Base-by-base conservation (phyloP, 2,888 invertebrate species). In the Zhuqinia jingwanae region DNA sequence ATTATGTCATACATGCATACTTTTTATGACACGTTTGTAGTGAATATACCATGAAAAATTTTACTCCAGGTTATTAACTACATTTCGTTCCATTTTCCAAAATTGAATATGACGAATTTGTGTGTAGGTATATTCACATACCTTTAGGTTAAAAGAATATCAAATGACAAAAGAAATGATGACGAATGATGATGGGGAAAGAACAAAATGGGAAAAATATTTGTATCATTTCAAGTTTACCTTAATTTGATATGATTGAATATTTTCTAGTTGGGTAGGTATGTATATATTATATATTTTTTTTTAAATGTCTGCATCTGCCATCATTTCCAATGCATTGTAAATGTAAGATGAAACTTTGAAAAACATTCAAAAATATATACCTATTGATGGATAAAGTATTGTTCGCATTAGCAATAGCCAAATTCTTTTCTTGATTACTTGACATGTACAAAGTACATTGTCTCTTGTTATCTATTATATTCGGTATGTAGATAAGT, bases 381-480 rank as follows among this genome's bases (percentile, higher is more conserved):
- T 50, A 15, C 15, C 8, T 50, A 20, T 25, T 25, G 25, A 47
- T 2, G 13, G 22, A 65, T 36, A 42, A 13, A 65, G n/a, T 20
- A 6, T n/a, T n/a, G n/a, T n/a, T n/a, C n/a, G 36, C 10, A 36
- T 42, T 15, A 6, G 30, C n/a, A 20, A 65, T 65, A n/a, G 2
- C n/a, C 65, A n/a, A 42, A 30, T 30, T 65, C 2, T 42, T 30
- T 22, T 75, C 76, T 82, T 82, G 82, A 82, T 82, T 82, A 50
- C 82, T 60, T 75, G 82, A 75, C 76, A 76, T 60, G 63, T 73
- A 82, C 47, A n/a, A 11, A n/a, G 68, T 68, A n/a, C n/a, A n/a
- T n/a, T n/a, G n/a, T n/a, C n/a, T n/a, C n/a, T n/a, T n/a, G n/a
- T n/a, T n/a, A n/a, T n/a, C n/a, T n/a, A n/a, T n/a, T n/a, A n/a